These are phyloP conservation scores for Aphis craccivora DNA, from an alignment of 1,140 invertebrate genomes.

Conservation along the genomic window DNA sequence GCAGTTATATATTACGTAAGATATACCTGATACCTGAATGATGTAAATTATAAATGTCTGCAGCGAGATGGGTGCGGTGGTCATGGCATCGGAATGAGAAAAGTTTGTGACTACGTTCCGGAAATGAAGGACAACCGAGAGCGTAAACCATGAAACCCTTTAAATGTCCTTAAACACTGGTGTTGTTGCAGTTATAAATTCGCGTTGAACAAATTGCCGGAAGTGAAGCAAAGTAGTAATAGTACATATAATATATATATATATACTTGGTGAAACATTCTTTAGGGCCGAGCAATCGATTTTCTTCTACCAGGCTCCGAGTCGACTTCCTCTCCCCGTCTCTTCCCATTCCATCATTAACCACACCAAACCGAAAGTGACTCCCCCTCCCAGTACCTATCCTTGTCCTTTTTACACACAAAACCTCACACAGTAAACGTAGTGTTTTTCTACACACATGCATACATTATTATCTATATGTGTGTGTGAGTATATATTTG, in stretches of 20 bases:
- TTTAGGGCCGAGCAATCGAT: not conserved
- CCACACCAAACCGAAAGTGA: not conserved
- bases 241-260: not conserved
- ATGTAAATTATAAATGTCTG: not conserved
- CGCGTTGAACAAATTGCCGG: constrained; percentile 17
- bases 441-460: not conserved
- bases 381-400: not conserved
- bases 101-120: constrained; percentile 18
- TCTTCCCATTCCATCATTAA: not conserved
- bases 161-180: constrained; percentile 19
- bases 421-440: not conserved
- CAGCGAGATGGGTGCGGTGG: not conserved
- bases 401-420: not conserved
- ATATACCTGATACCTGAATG: not conserved
- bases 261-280: not conserved
- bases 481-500: not conserved
- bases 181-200: constrained; percentile 19
- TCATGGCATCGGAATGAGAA: not conserved
- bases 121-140: constrained; percentile 20
- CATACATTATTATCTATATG: not conserved
- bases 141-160: constrained; percentile 10
- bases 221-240: constrained; percentile 23
- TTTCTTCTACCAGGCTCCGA: not conserved
- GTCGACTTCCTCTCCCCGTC: not conserved
- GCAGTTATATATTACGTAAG: not conserved